Conservation (phyloP, 2,113 vertebrate species). For the Patagioenas fasciata region DNA sequence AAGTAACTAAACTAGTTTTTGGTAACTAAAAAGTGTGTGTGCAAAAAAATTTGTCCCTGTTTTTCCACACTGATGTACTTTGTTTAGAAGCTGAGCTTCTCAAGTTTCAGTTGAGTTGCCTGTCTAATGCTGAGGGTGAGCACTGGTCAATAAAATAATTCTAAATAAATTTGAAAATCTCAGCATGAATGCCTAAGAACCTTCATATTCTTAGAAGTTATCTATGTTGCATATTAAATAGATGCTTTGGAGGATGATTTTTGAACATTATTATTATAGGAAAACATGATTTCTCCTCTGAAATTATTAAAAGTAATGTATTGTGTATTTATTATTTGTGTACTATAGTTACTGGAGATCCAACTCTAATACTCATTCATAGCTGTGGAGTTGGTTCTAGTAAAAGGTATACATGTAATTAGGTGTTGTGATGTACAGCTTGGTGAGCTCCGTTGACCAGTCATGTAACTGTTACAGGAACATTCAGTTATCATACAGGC, state of each 20-base stretch:
- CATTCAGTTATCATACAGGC: not conserved
- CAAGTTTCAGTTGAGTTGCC: not conserved
- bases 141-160: not conserved
- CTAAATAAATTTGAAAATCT: not conserved
- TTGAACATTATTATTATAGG: not conserved
- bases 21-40: not conserved
- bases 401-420: not conserved
- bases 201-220: not conserved
- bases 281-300: not conserved
- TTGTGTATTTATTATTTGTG: not conserved
- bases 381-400: not conserved
- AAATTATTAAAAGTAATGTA: not conserved
- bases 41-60: not conserved
- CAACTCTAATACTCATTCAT: not conserved
- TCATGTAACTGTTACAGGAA: not conserved
- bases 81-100: not conserved
- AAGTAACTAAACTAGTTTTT: not conserved
- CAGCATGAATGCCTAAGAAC: not conserved
- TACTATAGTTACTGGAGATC: not conserved
- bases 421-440: not conserved
- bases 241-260: not conserved
- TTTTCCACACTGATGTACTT: not conserved
- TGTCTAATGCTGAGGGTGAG: not conserved
- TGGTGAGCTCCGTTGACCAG: not conserved
- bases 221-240: not conserved